phyloP scores from a whole-genome alignment of 2,797 vertebrate species.

The Hapalemur alaotrensis region DNA sequence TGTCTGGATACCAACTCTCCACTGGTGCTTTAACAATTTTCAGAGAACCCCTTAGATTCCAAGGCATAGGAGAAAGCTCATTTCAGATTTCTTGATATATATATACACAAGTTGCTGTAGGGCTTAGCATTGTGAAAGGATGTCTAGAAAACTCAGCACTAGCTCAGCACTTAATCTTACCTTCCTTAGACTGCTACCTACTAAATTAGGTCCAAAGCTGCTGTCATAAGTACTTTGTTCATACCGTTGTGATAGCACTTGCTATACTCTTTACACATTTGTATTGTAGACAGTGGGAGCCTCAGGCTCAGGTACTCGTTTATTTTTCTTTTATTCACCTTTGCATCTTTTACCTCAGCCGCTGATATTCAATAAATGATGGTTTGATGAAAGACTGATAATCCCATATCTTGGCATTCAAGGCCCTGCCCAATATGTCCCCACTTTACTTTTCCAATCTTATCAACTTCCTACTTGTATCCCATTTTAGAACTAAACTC shows the following conservation, averaged over 20 bases:
- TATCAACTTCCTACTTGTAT: neutral
- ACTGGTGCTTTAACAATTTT: neutral
- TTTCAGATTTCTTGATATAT: neutral
- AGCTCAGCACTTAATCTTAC: neutral
- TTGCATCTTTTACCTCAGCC: neutral
- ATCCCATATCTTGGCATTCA: neutral
- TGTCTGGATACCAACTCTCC: neutral
- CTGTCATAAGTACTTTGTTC: neutral
- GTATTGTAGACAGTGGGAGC: neutral
- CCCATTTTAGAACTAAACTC: neutral
- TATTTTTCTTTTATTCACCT: neutral
- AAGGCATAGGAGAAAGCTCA: neutral
- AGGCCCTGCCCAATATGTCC: neutral
- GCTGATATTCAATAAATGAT: neutral
- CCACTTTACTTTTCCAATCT: neutral
- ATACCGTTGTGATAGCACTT: neutral
- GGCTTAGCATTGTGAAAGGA: neutral
- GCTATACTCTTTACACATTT: neutral
- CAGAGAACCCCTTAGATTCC: neutral
- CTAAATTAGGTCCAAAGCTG: neutral
- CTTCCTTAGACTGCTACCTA: neutral
- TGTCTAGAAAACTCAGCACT: neutral
- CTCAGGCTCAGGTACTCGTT: neutral
- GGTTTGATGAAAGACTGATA: constrained; percentile 15
- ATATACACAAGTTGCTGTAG: neutral